Conservation (phyloP, 1,140 invertebrate species). For the Coptotermes formosanus region DNA sequence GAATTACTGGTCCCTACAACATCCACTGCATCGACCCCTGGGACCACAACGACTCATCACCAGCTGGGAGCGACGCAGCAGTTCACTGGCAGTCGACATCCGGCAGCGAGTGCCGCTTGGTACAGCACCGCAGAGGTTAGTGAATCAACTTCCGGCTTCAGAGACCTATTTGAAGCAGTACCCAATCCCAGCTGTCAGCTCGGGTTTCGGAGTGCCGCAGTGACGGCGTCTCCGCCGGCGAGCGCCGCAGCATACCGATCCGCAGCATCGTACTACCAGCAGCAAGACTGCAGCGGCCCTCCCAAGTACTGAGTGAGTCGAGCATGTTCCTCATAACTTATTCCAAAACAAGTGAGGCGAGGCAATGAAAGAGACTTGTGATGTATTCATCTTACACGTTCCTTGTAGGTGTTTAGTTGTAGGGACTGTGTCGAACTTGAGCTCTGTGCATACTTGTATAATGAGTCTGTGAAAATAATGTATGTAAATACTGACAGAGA, state of each 20-base stretch:
- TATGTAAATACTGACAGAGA: no score
- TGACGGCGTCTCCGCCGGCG: neutral
- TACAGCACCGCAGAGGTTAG: slow-evolving; percentile 8
- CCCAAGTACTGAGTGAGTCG: slow-evolving; percentile 33
- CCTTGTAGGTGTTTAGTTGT: no score
- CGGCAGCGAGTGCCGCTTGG: neutral
- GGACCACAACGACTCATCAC: slow-evolving; percentile 2
- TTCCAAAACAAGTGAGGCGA: no score
- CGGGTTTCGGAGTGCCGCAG: slow-evolving; percentile 21
- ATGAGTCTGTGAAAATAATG: no score
- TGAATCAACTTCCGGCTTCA: slow-evolving; percentile 19
- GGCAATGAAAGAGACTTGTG: no score
- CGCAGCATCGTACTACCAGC: slow-evolving; percentile 23
- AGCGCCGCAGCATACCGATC: neutral
- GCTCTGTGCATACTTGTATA: no score
- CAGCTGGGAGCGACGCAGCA: slow-evolving; percentile 22
- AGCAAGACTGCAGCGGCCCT: slow-evolving; percentile 27
- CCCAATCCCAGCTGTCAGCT: slow-evolving; percentile 34
- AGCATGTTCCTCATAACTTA: neutral
- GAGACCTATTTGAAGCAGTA: slow-evolving; percentile 19
- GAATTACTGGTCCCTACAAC: neutral
- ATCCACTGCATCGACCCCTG: neutral
- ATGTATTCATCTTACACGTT: no score
- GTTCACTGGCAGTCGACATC: neutral
- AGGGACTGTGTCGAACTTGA: no score